Evolutionary conservation across 2,888 invertebrate species (phyloP).

Genomic region (Neelides folsomi): DNA sequence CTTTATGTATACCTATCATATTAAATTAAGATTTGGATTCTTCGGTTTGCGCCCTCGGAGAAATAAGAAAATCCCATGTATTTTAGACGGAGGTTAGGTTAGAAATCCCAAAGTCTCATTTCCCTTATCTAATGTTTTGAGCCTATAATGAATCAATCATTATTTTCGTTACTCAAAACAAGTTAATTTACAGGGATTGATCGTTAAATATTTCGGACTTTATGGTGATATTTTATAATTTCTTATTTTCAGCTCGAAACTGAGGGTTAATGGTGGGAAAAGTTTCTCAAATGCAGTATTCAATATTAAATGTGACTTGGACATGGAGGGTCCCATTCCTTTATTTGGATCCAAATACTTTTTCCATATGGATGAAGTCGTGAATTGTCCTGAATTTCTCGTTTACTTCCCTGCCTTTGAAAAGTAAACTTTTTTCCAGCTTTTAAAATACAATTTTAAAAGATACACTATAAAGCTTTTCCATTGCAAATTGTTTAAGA

Average conservation of each 20-base stretch:
- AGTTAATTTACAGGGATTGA: too few species aligned
- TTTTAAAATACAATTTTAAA: not conserved
- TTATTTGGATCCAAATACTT: conserved; percentile 92
- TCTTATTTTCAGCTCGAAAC: conserved; percentile 14
- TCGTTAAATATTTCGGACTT: too few species aligned
- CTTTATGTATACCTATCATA: too few species aligned
- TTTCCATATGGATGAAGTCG: conserved; percentile 88
- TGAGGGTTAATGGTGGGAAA: conserved; percentile 13
- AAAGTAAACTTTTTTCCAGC: conserved; percentile 48
- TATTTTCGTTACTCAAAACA: conserved; percentile 1
- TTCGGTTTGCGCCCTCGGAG: too few species aligned
- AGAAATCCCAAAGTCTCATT: too few species aligned
- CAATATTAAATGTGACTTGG: conserved; percentile 52
- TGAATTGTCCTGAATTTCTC: conserved; percentile 96
- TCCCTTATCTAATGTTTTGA: not conserved
- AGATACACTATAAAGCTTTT: not conserved
- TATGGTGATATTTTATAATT: too few species aligned
- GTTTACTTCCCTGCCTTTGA: conserved; percentile 79
- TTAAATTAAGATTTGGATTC: too few species aligned
- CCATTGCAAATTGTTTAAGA: conserved; percentile 6
- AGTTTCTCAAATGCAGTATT: conserved; percentile 68
- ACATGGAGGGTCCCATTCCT: conserved; percentile 49
- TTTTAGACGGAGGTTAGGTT: too few species aligned
- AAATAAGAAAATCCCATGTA: too few species aligned
- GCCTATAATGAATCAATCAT: not conserved